Percentiles rank a stretch among this genome's conserved stretches.
These are phyloP conservation scores for Ammospiza caudacuta DNA, from an alignment of 2,113 vertebrate species.

Conservation along the genomic window DNA sequence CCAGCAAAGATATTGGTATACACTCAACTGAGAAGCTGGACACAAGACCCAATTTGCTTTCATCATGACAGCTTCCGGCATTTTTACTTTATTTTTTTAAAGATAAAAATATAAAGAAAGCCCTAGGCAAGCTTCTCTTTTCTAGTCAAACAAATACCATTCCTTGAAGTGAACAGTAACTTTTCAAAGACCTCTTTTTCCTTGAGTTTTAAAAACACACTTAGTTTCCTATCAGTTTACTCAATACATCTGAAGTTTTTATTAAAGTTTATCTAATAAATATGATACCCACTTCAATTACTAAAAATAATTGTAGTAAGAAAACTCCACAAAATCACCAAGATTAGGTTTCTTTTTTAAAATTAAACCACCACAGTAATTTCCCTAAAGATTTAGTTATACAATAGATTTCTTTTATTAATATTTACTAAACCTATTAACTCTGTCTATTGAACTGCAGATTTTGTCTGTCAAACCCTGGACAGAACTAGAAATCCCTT, in stretches of 20 bases:
- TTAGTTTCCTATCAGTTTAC: constrained; percentile 23
- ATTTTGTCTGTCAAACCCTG: neutral
- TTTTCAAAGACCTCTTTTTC: constrained; percentile 10
- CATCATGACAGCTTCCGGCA: neutral
- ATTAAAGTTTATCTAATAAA: constrained; percentile 63
- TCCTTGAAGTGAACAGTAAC: neutral
- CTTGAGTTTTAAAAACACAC: constrained; percentile 1
- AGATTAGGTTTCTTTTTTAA: constrained; percentile 41
- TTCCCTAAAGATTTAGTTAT: constrained; percentile 44
- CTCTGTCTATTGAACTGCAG: constrained; percentile 5
- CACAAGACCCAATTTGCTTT: neutral
- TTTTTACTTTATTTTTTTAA: neutral
- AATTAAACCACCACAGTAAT: constrained; percentile 43
- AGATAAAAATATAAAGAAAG: constrained; percentile 12
- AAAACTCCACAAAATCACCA: constrained; percentile 5
- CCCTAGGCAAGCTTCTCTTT: constrained; percentile 7
- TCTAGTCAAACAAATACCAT: constrained; percentile 27
- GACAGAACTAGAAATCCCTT: neutral
- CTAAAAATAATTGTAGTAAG: constrained; percentile 52
- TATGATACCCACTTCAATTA: constrained; percentile 54
- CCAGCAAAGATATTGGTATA: neutral
- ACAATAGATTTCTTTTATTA: constrained; percentile 60
- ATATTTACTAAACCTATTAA: constrained; percentile 64
- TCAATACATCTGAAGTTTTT: constrained; percentile 11
- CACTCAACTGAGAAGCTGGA: neutral